These are phyloP conservation scores for Tipula lateralis DNA, from an alignment of 2,888 invertebrate species.

Conservation along the genomic window DNA sequence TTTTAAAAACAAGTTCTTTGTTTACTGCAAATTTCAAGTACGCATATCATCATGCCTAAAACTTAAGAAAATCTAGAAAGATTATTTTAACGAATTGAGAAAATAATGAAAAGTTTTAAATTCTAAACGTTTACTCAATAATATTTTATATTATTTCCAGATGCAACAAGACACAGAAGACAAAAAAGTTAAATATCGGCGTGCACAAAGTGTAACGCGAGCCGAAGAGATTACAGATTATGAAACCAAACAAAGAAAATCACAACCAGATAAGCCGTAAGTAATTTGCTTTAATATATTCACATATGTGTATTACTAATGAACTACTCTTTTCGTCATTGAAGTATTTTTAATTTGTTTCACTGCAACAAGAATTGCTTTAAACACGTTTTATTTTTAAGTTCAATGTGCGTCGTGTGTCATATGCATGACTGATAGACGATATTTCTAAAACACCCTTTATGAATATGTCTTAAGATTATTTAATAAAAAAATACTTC, in stretches of 20 bases:
- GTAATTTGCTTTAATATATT: conserved; percentile 43
- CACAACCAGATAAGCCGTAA: conserved; percentile 85
- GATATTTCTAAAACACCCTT: background rate
- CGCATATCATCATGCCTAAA: no score
- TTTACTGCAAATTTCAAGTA: no score
- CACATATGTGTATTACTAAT: background rate
- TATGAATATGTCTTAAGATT: background rate
- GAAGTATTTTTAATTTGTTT: background rate
- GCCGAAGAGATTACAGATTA: conserved; percentile 82
- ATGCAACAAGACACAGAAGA: conserved; percentile 39
- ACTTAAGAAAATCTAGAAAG: no score
- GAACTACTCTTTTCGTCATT: background rate
- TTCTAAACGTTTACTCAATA: background rate
- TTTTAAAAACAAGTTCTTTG: no score
- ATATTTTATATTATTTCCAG: background rate
- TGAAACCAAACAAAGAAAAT: conserved; percentile 70
- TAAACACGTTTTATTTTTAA: background rate
- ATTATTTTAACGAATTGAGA: no score
- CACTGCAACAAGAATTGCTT: background rate
- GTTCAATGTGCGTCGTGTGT: background rate
- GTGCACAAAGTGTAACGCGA: conserved; percentile 80
- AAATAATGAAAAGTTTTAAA: no score
- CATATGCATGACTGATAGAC: background rate
- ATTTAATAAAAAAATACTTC: background rate
- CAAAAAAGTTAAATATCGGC: conserved; percentile 58